Evolutionary conservation across 2,113 vertebrate species (phyloP).

Genomic region (Mola mola): DNA sequence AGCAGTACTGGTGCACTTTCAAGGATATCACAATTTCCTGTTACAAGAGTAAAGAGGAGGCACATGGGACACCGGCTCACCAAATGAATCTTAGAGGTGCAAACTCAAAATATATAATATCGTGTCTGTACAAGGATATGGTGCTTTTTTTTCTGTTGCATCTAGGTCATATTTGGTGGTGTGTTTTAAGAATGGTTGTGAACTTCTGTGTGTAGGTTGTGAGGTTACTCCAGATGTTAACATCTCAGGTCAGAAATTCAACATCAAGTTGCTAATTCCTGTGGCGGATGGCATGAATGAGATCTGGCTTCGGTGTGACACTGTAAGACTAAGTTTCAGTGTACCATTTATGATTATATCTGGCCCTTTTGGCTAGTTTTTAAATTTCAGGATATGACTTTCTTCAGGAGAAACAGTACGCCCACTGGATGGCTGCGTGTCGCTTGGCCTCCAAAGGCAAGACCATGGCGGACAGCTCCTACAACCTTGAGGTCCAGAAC

Average conservation of each 20-base stretch:
- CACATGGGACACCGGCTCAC: slow-evolving; percentile 90
- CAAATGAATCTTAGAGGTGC: slow-evolving; percentile 98
- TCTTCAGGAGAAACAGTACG: slow-evolving; percentile 94
- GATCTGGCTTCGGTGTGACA: slow-evolving; percentile 98
- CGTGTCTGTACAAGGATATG: slow-evolving; percentile 2
- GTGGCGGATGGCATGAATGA: slow-evolving; percentile 99
- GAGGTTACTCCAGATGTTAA: slow-evolving; percentile 99
- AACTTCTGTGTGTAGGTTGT: slow-evolving; percentile 84
- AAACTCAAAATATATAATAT: slow-evolving; percentile 4
- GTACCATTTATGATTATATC: neutral
- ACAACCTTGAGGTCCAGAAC: slow-evolving; percentile 97
- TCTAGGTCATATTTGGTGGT: neutral
- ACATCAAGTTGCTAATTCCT: slow-evolving; percentile 97
- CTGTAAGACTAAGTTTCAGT: slow-evolving; percentile 73
- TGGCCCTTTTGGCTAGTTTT: neutral
- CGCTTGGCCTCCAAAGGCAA: slow-evolving; percentile 97
- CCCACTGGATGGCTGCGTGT: slow-evolving; percentile 99
- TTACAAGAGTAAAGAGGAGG: slow-evolving; percentile 97
- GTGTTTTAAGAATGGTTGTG: slow-evolving; percentile 10
- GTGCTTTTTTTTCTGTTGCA: slow-evolving; percentile 5
- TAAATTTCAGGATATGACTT: neutral
- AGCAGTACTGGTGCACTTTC: slow-evolving; percentile 99
- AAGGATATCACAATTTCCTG: slow-evolving; percentile 99
- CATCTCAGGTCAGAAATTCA: slow-evolving; percentile 99
- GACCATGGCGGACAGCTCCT: slow-evolving; percentile 99